A percentile compares a stretch with the other conserved stretches of the same genome.
These are phyloP conservation scores for Nineta flava DNA, from an alignment of 2,888 invertebrate species.

Conservation along the genomic window DNA sequence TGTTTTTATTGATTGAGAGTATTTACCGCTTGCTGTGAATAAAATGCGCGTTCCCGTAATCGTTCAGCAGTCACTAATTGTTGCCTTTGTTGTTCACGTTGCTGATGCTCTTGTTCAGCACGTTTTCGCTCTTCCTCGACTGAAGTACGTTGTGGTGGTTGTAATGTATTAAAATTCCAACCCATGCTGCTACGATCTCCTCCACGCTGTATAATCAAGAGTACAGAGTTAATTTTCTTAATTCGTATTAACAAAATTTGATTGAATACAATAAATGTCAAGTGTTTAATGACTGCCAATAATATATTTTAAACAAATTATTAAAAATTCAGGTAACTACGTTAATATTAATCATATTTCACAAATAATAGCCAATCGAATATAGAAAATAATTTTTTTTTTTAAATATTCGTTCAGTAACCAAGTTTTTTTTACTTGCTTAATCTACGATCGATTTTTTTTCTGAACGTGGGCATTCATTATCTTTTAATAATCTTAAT, in stretches of 20 bases:
- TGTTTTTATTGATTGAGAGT: neutral
- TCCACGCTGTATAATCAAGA: constrained; percentile 9
- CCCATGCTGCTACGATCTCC: constrained; percentile 12
- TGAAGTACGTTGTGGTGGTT: constrained; percentile 18
- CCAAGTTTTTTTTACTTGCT: too few relatives aligned
- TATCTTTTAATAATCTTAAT: too few relatives aligned
- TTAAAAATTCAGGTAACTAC: too few relatives aligned
- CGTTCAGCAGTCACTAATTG: constrained; percentile 17
- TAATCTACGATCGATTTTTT: too few relatives aligned
- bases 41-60: constrained; percentile 21
- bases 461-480: too few relatives aligned
- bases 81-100: constrained; percentile 22
- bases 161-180: constrained; percentile 23
- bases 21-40: constrained; percentile 16
- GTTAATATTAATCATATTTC: too few relatives aligned
- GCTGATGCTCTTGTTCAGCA: constrained; percentile 24
- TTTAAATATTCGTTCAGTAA: too few relatives aligned
- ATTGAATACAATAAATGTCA: neutral
- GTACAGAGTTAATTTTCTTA: neutral
- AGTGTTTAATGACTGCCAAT: neutral
- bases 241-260: too few relatives aligned
- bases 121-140: constrained; percentile 26
- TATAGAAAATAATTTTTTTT: too few relatives aligned
- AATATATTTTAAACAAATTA: too few relatives aligned
- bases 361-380: too few relatives aligned